A percentile compares a stretch with the other conserved stretches of the same genome.
Evolutionary conservation across 2,888 invertebrate genomes (phyloP).

Genomic region (Campaea margaritaria): DNA sequence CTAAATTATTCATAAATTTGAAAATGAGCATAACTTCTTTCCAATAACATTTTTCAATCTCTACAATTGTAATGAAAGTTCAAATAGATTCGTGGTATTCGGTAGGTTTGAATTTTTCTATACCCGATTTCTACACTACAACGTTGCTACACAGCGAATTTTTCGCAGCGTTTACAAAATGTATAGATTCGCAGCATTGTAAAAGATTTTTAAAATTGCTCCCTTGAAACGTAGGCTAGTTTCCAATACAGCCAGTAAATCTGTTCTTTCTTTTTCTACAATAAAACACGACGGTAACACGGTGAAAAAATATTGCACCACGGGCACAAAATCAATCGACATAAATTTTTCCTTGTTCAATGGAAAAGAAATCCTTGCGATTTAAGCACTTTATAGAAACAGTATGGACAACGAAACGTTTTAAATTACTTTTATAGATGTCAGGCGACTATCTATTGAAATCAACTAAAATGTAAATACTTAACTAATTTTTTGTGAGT

Average conservation of each 20-base stretch:
- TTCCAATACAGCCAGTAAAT: slow-evolving; percentile 37
- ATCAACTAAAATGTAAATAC: no score
- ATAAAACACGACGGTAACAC: slow-evolving; percentile 40
- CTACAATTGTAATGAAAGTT: no score
- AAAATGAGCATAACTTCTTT: no score
- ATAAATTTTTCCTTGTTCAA: slow-evolving; percentile 48
- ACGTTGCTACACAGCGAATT: not conserved
- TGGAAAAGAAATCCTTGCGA: slow-evolving; percentile 51
- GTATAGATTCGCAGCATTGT: slow-evolving; percentile 26
- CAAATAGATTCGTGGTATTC: no score
- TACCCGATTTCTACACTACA: not conserved
- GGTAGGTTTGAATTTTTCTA: no score
- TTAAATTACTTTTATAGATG: no score
- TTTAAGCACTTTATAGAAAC: slow-evolving; percentile 29
- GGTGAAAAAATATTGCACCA: slow-evolving; percentile 46
- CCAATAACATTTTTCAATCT: no score
- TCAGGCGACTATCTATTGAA: no score
- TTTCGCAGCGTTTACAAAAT: slow-evolving; percentile 10
- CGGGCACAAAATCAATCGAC: slow-evolving; percentile 52
- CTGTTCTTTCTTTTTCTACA: slow-evolving; percentile 24
- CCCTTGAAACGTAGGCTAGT: slow-evolving; percentile 30
- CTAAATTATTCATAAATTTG: no score
- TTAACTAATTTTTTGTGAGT: no score
- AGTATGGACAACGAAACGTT: slow-evolving; percentile 24
- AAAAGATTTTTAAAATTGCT: slow-evolving; percentile 34